phyloP scores from a whole-genome alignment of 1,140 invertebrate species.

The Tetragnatha versicolor region DNA sequence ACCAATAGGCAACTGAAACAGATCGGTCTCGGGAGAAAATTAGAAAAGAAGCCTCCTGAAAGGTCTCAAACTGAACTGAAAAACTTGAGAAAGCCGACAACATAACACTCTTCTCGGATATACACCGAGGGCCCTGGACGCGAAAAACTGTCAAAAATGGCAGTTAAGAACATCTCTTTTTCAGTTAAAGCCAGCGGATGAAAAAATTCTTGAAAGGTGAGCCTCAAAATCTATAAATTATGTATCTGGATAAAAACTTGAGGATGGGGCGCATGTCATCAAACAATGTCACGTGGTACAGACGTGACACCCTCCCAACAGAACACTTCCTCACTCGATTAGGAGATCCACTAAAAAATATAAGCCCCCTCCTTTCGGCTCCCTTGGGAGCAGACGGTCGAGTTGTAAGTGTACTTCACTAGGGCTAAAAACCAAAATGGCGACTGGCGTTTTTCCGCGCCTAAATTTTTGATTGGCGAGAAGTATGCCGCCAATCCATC shows the following conservation, averaged over 20 bases:
- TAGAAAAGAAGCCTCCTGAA: neutral
- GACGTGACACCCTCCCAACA: slow-evolving; percentile 41
- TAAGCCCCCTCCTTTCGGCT: neutral
- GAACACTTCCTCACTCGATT: slow-evolving; percentile 41
- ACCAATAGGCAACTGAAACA: too few relatives aligned
- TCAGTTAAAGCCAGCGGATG: neutral
- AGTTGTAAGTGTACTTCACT: slow-evolving; percentile 48
- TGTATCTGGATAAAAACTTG: slow-evolving; percentile 16
- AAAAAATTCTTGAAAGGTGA: neutral
- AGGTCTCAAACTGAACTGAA: too few relatives aligned
- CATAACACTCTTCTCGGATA: too few relatives aligned
- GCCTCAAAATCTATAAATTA: slow-evolving; percentile 28
- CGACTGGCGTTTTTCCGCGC: slow-evolving; percentile 1
- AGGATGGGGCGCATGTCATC: slow-evolving; percentile 41
- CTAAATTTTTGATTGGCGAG: slow-evolving; percentile 48
- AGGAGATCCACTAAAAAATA: slow-evolving; percentile 29
- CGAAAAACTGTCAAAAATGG: neutral
- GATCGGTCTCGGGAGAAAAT: too few relatives aligned
- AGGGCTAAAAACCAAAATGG: slow-evolving; percentile 24
- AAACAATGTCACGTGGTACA: slow-evolving; percentile 41
- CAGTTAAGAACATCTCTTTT: slow-evolving; percentile 6
- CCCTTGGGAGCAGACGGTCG: slow-evolving; percentile 20
- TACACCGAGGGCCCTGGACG: too few relatives aligned
- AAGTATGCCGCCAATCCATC: slow-evolving; percentile 47
- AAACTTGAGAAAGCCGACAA: too few relatives aligned